A percentile compares a stretch with the other conserved stretches of the same genome.
Evolutionary conservation across 2,113 vertebrate genomes (phyloP).

Genomic region (Tenrec ecaudatus): DNA sequence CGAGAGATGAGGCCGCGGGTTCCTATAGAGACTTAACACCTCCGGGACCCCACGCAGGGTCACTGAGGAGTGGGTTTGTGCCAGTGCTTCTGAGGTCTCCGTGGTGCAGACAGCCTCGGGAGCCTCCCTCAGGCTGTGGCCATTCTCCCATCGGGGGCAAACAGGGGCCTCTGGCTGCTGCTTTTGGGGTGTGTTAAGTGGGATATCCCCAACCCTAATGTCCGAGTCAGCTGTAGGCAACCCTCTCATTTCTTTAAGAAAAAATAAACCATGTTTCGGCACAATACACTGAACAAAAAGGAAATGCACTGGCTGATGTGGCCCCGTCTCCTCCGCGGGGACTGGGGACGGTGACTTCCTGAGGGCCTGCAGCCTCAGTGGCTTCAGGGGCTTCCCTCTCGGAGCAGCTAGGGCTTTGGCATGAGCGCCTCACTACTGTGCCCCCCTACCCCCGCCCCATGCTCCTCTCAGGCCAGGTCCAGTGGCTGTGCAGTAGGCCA

Average conservation of each 20-base stretch:
- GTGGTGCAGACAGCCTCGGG: too few species aligned
- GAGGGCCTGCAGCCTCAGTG: neutral
- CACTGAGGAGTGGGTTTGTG: too few species aligned
- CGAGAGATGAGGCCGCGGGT: too few species aligned
- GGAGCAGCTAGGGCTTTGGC: too few species aligned
- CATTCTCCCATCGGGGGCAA: neutral
- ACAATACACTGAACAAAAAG: neutral
- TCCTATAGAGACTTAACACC: too few species aligned
- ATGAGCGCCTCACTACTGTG: neutral
- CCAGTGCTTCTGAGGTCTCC: too few species aligned
- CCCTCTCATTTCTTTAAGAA: neutral
- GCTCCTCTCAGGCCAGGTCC: neutral
- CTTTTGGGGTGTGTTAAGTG: neutral
- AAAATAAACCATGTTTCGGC: neutral
- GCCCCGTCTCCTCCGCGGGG: too few species aligned
- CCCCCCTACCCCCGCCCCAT: too few species aligned
- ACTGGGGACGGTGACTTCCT: too few species aligned
- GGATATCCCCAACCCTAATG: neutral
- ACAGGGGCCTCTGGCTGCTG: neutral
- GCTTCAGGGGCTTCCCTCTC: too few species aligned
- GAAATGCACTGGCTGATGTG: neutral
- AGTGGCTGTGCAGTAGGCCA: too few species aligned
- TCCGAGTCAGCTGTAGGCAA: neutral
- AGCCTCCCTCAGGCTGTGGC: accelerated
- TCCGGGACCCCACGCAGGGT: too few species aligned